Base-by-base conservation (phyloP, 1,140 invertebrate genomes). In the Dinothrombium tinctorium region DNA sequence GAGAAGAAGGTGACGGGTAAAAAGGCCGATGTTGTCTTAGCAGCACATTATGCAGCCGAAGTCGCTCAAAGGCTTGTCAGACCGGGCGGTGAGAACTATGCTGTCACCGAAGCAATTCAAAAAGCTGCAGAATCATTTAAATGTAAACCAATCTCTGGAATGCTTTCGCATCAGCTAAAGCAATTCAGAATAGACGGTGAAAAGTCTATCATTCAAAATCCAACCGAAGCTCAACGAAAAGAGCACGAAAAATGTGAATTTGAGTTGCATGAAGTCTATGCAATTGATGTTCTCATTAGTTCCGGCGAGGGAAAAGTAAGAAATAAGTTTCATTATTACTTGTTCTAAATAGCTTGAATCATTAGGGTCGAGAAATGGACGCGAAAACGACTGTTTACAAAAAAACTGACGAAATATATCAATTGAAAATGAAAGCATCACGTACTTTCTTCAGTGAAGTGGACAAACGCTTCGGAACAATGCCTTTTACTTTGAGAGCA, bases 161-260 rank as follows among this genome's bases (percentile, higher is more conserved):
- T 98, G 89, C 64, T 98, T 21, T 96, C 89, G 50, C 89, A 98
- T 60, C 84, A 96, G 56, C 62, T 98, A 35, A 86, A 89, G 55
- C 83, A 90, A 58, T 82, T 84, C 59, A 54, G 60, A 32, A 92
- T 95, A 57, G 87, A 98, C 63, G 92, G 90, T 19, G 89, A 95
- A 51, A 99, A 99, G 64, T 89, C 87, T 14, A 94, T 99, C 47
- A 95, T 96, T 53, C 83, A 90, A 59, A 92, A 95, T 63, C 92
- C 94, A 4, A 86, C 76, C 52, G 92, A 98, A 56, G 78, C 82
- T 35, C 92, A 98, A 57, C 63, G 80, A 50, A 90, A 92, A 58
- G 90, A 96, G 56, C 82, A 95, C 58, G 92, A 98, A 60, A 94
- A 94, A 56, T 86, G 76, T 59, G 80, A 79, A 44, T 77, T 99